Percentiles rank a stretch among this genome's conserved stretches.
These are phyloP conservation scores for Caenorhabditis remanei DNA, from an alignment of 1,140 invertebrate genomes.

Conservation along the genomic window DNA sequence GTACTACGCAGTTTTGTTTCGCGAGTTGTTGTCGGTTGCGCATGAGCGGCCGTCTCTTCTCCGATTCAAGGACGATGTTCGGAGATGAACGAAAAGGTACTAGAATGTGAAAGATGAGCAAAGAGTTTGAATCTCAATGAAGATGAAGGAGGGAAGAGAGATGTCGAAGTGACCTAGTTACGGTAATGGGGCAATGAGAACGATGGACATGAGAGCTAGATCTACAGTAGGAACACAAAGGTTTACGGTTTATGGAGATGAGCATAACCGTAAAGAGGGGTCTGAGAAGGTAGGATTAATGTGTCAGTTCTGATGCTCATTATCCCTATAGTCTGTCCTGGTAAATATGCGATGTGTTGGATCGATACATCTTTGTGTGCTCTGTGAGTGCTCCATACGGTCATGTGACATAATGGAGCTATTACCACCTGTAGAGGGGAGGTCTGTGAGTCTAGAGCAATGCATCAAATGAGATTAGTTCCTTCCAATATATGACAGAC, in stretches of 20 bases:
- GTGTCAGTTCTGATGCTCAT: no score
- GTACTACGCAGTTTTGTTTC: slow-evolving; percentile 12
- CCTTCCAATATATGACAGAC: neutral
- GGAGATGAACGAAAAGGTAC: neutral
- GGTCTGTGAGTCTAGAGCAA: neutral
- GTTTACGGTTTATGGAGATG: no score
- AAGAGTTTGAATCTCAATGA: slow-evolving; percentile 47
- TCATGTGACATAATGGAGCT: neutral
- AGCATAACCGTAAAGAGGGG: no score
- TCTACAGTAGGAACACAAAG: neutral
- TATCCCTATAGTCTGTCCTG: no score
- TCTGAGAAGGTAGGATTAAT: no score
- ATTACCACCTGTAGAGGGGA: neutral
- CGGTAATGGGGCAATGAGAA: neutral
- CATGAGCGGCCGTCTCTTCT: slow-evolving; percentile 16
- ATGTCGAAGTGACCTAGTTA: neutral
- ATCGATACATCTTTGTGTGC: neutral
- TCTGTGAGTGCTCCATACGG: neutral
- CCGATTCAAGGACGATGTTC: slow-evolving; percentile 50
- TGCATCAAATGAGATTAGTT: neutral
- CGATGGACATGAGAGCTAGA: neutral
- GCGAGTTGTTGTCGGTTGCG: slow-evolving; percentile 46
- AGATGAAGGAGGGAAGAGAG: neutral
- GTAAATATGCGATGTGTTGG: no score
- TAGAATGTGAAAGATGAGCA: slow-evolving; percentile 48